phyloP scores from a whole-genome alignment of 2,113 vertebrate species.

The Athene noctua region DNA sequence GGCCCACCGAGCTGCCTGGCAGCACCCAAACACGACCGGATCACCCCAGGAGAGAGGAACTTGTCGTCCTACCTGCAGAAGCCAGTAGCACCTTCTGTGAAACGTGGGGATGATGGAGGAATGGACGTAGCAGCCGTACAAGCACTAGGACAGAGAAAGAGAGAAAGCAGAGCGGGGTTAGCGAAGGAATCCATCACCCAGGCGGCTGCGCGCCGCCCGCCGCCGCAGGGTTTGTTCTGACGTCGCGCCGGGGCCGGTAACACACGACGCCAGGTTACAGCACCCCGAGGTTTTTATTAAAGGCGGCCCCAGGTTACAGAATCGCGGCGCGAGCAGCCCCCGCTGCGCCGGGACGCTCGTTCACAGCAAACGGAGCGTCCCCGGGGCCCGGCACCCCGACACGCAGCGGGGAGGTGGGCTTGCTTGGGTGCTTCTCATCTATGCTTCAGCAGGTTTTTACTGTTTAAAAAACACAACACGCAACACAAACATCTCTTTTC shows the following conservation, averaged over 20 bases:
- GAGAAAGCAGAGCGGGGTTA: slow-evolving; percentile 62
- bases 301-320: neutral
- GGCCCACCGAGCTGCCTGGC: rapidly evolving
- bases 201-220: rapidly evolving
- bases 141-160: slow-evolving; percentile 83
- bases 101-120: slow-evolving; percentile 99
- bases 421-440: rapidly evolving
- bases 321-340: too few relatives aligned
- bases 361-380: neutral
- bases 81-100: slow-evolving; percentile 99
- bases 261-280: neutral
- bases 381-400: rapidly evolving
- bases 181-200: neutral
- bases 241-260: neutral
- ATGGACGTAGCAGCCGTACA: slow-evolving; percentile 98
- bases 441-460: rapidly evolving
- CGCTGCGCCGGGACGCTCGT: rapidly evolving
- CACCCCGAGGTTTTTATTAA: rapidly evolving
- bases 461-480: neutral
- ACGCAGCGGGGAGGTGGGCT: too few relatives aligned
- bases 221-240: rapidly evolving
- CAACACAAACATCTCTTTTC: neutral
- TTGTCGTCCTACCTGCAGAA: slow-evolving; percentile 90
- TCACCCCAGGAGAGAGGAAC: neutral
- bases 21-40: neutral